Evolutionary conservation across 2,888 invertebrate species (phyloP), one percentile per base, ranked within the genome.

Genomic region (Aplocera efformata): DNA sequence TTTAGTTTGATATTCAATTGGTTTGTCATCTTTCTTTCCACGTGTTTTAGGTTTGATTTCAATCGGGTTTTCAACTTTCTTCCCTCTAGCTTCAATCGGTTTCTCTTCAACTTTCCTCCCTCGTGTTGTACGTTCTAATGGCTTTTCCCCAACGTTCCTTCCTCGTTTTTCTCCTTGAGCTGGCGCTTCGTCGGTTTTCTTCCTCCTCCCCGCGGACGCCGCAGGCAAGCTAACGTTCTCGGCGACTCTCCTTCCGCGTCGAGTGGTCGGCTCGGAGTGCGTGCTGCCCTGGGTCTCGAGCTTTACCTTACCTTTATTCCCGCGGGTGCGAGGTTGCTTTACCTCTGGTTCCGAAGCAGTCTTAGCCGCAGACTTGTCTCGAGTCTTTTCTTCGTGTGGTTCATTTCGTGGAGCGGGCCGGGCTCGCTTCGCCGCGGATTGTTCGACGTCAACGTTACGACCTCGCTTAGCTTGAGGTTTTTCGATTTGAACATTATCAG

Each of bases 401-500:
- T 23, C 9, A 42, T 38, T 1, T 8, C 21, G n/a, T n/a, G n/a
- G n/a, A n/a, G n/a, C n/a, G n/a, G n/a, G n/a, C 7, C 53, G 48
- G 7, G 30, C 32, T 50, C 32, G 40, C 32, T 26, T 53, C 51
- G 23, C 20, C 39, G 3, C 30, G 26, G 41, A 38, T 7, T 10
- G 39, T 23, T 48, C 54, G 27, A 8, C 22, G 1, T 29, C 46
- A 4, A 40, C 32, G 10, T 47, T 56, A 13, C 53, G 51, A 29
- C 49, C 57, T 37, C 60, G 57, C 27, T 46, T 61, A 6, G 33
- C 22, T 26, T 10, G 24, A 7, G 39, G 39, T 23, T 41, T 38
- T 3, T 47, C 42, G 10, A 17, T 21, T 10, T 32, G 22, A 11
- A 41, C 40, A 31, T 34, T 34, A 9, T 43, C 43, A 13, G 42